phyloP scores from a whole-genome alignment of 2,113 vertebrate species.

The Lepisosteus osseus region DNA sequence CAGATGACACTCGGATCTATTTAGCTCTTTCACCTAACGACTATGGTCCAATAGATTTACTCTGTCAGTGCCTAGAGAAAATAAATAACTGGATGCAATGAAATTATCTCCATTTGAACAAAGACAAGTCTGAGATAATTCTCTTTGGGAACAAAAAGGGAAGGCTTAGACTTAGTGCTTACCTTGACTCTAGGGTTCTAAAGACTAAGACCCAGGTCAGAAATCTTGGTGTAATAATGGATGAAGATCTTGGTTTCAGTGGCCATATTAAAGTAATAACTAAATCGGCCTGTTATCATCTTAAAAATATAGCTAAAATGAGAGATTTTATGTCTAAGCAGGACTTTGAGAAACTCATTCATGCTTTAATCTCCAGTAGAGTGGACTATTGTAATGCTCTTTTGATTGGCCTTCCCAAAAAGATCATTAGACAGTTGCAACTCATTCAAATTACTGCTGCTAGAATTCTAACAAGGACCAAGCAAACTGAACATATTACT shows the following conservation, averaged over 20 bases:
- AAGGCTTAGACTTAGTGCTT: neutral
- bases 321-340: conserved; percentile 3
- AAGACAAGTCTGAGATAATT: neutral
- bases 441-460: neutral
- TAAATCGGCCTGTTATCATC: conserved; percentile 12
- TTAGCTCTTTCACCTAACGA: neutral
- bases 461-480: neutral
- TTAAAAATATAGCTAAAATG: conserved; percentile 15
- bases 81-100: neutral
- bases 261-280: conserved; percentile 14
- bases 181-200: neutral
- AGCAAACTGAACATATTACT: neutral
- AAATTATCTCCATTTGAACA: conserved; percentile 1
- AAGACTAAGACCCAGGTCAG: conserved; percentile 4
- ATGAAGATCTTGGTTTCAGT: conserved; percentile 9
- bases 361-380: conserved; percentile 10
- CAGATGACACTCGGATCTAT: neutral
- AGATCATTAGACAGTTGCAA: conserved; percentile 6
- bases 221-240: conserved; percentile 15
- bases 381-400: conserved; percentile 10
- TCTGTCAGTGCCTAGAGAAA: neutral
- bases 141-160: neutral
- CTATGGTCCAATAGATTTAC: neutral
- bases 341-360: conserved; percentile 19
- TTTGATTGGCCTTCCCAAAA: neutral